These are phyloP conservation scores for Pseudorasbora parva DNA, from an alignment of 2,113 vertebrate genomes.

Conservation along the genomic window DNA sequence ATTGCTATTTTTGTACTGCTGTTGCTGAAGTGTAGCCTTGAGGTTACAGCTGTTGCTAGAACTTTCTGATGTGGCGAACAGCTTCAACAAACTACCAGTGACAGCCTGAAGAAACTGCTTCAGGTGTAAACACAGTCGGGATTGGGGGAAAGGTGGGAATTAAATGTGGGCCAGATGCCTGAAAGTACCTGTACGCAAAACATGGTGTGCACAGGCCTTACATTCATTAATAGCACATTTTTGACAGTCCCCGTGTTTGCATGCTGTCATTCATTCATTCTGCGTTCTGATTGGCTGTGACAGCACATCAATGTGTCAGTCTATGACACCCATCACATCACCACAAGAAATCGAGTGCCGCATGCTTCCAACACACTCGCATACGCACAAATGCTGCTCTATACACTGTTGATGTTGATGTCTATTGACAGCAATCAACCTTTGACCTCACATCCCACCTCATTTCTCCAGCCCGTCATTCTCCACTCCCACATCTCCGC, in stretches of 20 bases:
- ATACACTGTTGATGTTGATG: conserved; percentile 29
- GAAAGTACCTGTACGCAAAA: neutral
- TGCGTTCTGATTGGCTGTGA: conserved; percentile 22
- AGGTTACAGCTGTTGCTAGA: neutral
- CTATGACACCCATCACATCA: conserved; percentile 40
- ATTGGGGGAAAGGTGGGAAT: neutral
- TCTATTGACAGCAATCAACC: conserved; percentile 43
- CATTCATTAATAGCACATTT: conserved; percentile 1
- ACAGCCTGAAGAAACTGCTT: neutral
- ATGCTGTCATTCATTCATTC: conserved; percentile 32
- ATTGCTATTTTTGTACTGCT: neutral
- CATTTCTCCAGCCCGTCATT: neutral
- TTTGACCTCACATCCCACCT: conserved; percentile 34
- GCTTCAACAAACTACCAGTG: neutral
- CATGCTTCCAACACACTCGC: conserved; percentile 20
- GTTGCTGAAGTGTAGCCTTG: neutral
- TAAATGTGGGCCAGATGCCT: neutral
- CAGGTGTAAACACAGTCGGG: neutral
- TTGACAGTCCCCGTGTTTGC: conserved; percentile 19
- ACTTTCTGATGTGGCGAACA: neutral
- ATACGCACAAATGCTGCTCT: neutral
- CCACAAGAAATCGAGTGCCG: neutral
- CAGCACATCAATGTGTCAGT: conserved; percentile 23
- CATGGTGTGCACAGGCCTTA: neutral
- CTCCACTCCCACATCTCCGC: neutral